phyloP scores from a whole-genome alignment of 35 echinoderm and acorn worm species.

The Heliocidaris tuberculata region DNA sequence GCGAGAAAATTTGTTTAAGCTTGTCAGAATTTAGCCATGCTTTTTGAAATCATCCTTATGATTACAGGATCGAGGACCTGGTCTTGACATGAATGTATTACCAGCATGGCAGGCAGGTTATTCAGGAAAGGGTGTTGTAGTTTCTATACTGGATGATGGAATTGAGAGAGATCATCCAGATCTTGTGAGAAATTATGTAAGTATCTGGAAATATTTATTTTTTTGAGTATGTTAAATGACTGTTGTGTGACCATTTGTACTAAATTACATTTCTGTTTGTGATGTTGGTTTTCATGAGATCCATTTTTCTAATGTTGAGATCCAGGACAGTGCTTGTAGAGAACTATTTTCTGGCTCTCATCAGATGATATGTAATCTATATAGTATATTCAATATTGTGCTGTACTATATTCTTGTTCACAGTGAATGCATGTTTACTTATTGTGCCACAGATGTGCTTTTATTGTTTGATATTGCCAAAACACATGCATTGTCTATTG shows the following conservation, averaged over 20 bases:
- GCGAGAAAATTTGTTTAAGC: no score
- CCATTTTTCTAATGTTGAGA: not conserved
- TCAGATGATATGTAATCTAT: no score
- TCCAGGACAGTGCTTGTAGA: no score
- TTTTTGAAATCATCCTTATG: not conserved
- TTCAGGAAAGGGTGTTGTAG: constrained; percentile 83
- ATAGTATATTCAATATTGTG: no score
- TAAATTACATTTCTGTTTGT: not conserved
- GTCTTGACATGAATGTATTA: constrained; percentile 91
- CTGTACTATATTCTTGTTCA: no score
- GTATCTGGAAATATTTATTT: constrained; percentile 36
- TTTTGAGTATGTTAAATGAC: not conserved
- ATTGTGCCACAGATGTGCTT: not conserved
- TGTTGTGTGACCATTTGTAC: not conserved
- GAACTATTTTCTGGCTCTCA: no score
- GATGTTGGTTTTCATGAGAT: not conserved
- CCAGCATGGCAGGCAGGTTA: constrained; percentile 92
- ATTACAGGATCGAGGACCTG: constrained; percentile 64
- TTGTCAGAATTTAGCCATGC: no score
- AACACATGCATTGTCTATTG: no score
- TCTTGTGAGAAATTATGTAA: constrained; percentile 91
- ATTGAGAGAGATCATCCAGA: constrained; percentile 97
- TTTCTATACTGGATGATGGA: constrained; percentile 97
- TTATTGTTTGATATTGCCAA: not conserved
- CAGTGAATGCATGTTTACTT: not conserved